Evolutionary conservation across 1,140 invertebrate genomes (phyloP).

Genomic region (Piezodorus guildinii): DNA sequence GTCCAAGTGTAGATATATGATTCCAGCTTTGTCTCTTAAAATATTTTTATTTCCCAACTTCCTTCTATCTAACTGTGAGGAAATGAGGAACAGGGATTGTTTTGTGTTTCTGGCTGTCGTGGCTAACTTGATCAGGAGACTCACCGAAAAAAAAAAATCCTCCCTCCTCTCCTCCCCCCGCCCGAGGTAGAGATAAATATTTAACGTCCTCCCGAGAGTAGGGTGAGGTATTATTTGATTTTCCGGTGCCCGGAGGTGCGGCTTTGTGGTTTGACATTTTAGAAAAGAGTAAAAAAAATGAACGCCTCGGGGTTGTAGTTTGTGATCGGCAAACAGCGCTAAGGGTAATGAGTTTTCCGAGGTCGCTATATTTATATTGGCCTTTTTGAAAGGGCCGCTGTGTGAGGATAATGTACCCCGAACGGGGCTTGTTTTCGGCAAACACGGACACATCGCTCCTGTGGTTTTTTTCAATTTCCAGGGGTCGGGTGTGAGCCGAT

Average conservation of each 20-base stretch:
- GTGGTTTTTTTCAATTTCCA: constrained; percentile 12
- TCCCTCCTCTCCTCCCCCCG: background rate
- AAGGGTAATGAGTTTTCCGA: constrained; percentile 13
- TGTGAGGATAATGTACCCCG: background rate
- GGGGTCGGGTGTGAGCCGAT: background rate
- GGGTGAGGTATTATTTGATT: constrained; percentile 11
- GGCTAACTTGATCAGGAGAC: background rate
- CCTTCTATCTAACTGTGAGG: no score
- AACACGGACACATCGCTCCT: background rate
- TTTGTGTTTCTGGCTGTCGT: no score
- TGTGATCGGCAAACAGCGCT: background rate
- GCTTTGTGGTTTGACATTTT: constrained; percentile 12
- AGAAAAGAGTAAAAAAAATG: constrained; percentile 6
- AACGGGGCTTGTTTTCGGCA: constrained; percentile 7
- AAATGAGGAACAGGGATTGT: no score
- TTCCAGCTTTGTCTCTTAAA: no score
- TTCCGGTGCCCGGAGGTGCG: constrained; percentile 7
- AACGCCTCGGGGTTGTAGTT: background rate
- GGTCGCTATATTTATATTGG: constrained; percentile 13
- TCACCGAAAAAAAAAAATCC: background rate
- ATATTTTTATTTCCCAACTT: no score
- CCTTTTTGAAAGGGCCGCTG: constrained; percentile 1
- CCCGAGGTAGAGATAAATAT: constrained; percentile 10
- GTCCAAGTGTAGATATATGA: no score
- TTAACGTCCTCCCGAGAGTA: background rate